Evolutionary conservation across 2,797 vertebrate species (phyloP).

Genomic region (Rousettus madagascariensis): DNA sequence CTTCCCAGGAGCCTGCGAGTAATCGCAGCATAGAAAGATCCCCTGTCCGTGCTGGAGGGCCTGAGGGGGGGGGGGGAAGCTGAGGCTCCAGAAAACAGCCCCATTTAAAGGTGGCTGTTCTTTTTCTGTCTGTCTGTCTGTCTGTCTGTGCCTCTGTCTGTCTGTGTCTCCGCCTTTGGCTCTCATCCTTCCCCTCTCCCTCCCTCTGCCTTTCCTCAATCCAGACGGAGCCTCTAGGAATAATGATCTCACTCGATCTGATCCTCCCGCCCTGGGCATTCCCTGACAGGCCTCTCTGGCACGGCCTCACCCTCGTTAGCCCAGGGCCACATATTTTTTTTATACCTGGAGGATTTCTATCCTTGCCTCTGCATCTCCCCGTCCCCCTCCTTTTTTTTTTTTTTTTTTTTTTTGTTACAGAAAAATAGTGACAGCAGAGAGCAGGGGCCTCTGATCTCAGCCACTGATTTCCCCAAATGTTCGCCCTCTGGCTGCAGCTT

Average conservation of each 20-base stretch:
- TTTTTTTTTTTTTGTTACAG: conserved; percentile 31
- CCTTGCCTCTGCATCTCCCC: conserved; percentile 37
- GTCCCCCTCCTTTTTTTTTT: neutral
- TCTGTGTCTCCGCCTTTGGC: neutral
- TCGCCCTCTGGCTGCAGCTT: neutral
- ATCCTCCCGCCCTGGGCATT: neutral
- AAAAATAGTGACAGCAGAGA: conserved; percentile 37
- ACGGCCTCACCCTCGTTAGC: conserved; percentile 15
- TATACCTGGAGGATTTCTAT: neutral
- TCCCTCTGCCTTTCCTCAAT: neutral
- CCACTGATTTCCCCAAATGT: conserved; percentile 6
- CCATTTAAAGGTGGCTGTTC: neutral
- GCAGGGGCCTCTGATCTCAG: conserved; percentile 42
- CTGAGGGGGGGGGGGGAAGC: neutral
- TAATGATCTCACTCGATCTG: neutral
- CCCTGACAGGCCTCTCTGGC: conserved; percentile 29
- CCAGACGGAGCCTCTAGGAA: neutral
- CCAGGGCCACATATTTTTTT: neutral
- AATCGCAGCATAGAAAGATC: neutral
- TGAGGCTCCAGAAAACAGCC: neutral
- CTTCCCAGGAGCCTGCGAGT: neutral
- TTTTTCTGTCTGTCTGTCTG: neutral
- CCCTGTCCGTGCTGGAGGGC: neutral
- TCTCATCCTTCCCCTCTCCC: neutral
- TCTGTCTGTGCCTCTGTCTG: neutral